Conservation (phyloP, 2,797 vertebrate genomes). For the Chromobotia macracanthus region DNA sequence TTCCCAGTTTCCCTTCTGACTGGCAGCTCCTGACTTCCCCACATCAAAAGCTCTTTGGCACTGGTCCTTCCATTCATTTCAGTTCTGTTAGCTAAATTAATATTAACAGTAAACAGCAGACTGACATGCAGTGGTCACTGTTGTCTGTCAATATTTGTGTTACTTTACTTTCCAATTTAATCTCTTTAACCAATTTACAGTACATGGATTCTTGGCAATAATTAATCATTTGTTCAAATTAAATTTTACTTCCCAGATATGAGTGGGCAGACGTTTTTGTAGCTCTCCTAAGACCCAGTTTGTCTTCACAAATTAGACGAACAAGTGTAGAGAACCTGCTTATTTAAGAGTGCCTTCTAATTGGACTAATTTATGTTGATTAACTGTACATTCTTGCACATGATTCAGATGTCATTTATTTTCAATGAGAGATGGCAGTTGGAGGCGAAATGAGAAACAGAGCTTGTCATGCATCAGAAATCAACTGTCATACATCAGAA, state of each 20-base stretch:
- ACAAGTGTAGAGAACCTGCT: neutral
- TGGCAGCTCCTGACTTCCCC: slow-evolving; percentile 41
- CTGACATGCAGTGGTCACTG: neutral
- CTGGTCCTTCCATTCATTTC: slow-evolving; percentile 27
- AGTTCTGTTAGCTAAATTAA: slow-evolving; percentile 1
- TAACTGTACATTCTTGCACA: too few species aligned
- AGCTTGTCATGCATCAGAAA: neutral
- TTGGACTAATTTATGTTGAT: too few species aligned
- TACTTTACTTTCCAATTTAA: slow-evolving; percentile 5
- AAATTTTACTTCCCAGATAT: neutral
- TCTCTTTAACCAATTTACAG: neutral
- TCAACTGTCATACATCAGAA: slow-evolving; percentile 20
- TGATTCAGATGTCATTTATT: neutral
- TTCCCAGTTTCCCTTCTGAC: slow-evolving; percentile 30
- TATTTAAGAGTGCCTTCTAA: too few species aligned
- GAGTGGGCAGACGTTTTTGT: neutral
- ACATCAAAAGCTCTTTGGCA: slow-evolving; percentile 41
- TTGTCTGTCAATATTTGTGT: slow-evolving; percentile 9
- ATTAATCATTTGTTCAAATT: slow-evolving; percentile 14
- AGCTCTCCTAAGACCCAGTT: neutral
- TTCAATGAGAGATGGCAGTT: too few species aligned
- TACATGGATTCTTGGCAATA: slow-evolving; percentile 5
- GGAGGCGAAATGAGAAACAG: too few species aligned
- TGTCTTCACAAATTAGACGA: neutral
- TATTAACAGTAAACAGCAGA: slow-evolving; percentile 32